Conservation (phyloP, 2,888 invertebrate species). For the Macaria liturata region DNA sequence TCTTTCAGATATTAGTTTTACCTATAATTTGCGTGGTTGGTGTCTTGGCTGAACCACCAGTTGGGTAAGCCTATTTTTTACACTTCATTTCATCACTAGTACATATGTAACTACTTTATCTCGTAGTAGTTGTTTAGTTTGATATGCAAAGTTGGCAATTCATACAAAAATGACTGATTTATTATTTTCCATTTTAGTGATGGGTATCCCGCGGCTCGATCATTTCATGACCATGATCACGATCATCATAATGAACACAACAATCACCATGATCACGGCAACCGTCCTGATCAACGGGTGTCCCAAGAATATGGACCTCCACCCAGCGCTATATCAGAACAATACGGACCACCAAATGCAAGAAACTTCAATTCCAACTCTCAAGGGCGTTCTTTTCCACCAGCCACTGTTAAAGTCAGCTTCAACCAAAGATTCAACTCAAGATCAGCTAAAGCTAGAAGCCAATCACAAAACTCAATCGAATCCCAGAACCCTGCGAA, state of each 20-base stretch:
- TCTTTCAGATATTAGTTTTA: slow-evolving; percentile 56
- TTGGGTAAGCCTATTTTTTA: slow-evolving; percentile 53
- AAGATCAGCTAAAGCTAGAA: slow-evolving; percentile 6
- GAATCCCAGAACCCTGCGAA: slow-evolving; percentile 40
- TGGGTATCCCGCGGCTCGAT: slow-evolving; percentile 54
- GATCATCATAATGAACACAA: slow-evolving; percentile 26
- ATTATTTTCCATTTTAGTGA: slow-evolving; percentile 46
- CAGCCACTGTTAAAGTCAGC: slow-evolving; percentile 27
- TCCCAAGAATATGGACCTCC: slow-evolving; percentile 52
- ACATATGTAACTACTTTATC: slow-evolving; percentile 28
- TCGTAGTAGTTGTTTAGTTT: too few relatives aligned
- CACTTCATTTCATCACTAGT: neutral
- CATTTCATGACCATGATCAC: slow-evolving; percentile 45
- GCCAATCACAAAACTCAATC: slow-evolving; percentile 42
- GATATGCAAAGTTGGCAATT: too few relatives aligned
- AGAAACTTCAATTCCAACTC: slow-evolving; percentile 17
- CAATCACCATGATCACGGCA: slow-evolving; percentile 26
- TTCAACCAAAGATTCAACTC: slow-evolving; percentile 22
- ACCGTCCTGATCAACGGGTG: slow-evolving; percentile 35
- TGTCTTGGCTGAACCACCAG: slow-evolving; percentile 63
- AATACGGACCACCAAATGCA: slow-evolving; percentile 38
- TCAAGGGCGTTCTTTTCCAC: slow-evolving; percentile 21
- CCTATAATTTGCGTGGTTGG: slow-evolving; percentile 51
- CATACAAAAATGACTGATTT: too few relatives aligned
- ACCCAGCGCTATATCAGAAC: slow-evolving; percentile 42